Evolutionary conservation across 2,113 vertebrate species (phyloP).

Genomic region (Neogobius melanostomus): DNA sequence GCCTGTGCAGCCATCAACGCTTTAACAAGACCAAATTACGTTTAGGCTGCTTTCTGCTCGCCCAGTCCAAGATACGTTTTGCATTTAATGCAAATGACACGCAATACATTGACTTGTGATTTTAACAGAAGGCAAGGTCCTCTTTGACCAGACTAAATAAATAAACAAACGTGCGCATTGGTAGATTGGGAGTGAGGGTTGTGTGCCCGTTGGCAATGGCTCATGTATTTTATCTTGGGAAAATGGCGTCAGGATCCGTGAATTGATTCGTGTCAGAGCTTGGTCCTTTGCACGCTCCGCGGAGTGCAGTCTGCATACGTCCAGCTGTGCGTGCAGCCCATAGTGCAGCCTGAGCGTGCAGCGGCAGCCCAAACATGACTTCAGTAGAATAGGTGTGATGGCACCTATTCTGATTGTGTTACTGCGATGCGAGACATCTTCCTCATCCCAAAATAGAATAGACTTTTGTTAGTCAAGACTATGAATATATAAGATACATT

Average conservation of each 20-base stretch:
- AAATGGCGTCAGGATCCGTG: constrained; percentile 71
- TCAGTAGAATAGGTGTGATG: background rate
- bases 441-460: too few relatives aligned
- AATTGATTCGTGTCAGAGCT: constrained; percentile 19
- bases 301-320: constrained; percentile 12
- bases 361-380: constrained; percentile 20
- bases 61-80: fast-evolving
- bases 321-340: background rate
- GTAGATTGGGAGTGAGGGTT: constrained; percentile 25
- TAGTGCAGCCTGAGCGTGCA: background rate
- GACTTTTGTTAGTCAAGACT: too few relatives aligned
- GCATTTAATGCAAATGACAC: background rate
- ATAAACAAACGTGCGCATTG: background rate
- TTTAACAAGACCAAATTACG: constrained; percentile 32
- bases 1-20: constrained; percentile 40
- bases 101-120: fast-evolving
- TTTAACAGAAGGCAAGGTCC: background rate
- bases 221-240: constrained; percentile 60
- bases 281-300: constrained; percentile 29
- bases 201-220: constrained; percentile 39
- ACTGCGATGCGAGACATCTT: too few relatives aligned
- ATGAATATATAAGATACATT: too few relatives aligned
- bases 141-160: background rate
- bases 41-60: background rate
- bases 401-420: background rate